These are phyloP conservation scores for Cataglyphis livida DNA, from an alignment of 2,888 invertebrate genomes.

Conservation along the genomic window DNA sequence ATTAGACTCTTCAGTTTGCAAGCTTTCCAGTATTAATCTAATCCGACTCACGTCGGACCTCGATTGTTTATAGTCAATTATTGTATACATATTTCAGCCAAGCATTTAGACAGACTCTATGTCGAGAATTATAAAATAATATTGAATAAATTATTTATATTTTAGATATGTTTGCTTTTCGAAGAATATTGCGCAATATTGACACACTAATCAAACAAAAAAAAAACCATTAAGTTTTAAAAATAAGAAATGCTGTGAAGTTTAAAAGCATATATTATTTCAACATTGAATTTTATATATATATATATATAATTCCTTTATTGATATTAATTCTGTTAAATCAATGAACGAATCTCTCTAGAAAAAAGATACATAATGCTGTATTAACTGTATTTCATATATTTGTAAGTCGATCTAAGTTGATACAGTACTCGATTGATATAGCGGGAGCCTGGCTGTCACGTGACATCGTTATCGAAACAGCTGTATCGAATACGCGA, in stretches of 20 bases:
- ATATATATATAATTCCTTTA: not conserved
- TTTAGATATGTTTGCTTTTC: not conserved
- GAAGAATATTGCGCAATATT: not conserved
- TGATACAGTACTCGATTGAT: not conserved
- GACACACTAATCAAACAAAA: not conserved
- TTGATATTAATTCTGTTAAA: too few relatives aligned
- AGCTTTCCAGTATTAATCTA: not conserved
- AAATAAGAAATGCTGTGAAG: not conserved
- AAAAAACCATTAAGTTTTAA: not conserved
- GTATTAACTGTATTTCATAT: not conserved
- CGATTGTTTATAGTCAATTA: constrained; percentile 15
- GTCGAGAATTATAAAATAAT: not conserved
- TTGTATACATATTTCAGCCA: not conserved
- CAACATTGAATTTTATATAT: not conserved
- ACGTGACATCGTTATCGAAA: not conserved
- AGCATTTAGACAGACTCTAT: not conserved
- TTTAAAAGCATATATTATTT: not conserved
- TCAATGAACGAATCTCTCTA: not conserved
- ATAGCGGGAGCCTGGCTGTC: not conserved
- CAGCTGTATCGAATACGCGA: not conserved
- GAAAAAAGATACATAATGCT: not conserved
- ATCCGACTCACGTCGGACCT: not conserved
- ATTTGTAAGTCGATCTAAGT: not conserved
- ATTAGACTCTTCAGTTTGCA: constrained; percentile 5
- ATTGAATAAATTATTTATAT: not conserved